Base-by-base conservation (phyloP, 1,140 invertebrate species). In the Drosophila sturtevanti region DNA sequence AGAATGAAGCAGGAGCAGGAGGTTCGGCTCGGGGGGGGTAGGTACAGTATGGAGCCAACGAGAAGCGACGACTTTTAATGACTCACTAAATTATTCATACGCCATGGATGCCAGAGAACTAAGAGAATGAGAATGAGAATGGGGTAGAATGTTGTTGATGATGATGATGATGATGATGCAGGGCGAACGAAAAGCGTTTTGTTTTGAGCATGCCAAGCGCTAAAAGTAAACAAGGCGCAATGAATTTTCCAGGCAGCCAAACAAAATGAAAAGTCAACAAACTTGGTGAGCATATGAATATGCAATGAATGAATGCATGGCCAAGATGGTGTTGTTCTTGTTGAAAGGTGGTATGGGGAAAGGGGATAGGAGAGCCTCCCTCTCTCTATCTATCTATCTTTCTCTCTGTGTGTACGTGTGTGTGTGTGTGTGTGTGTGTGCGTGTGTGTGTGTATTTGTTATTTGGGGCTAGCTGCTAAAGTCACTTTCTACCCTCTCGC, bases 181-280 rank as follows among this genome's bases (percentile, higher is more conserved):
- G 64, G 61, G 63, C 35, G 35, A 74, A 64, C 71, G 79, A 87
- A 87, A 77, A 81, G 79, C 84, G 79, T 89, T 89, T 84, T 84
- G 84, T 89, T 89, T 89, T 89, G 73, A 89, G 84, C 84, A 74
- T 64, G 82, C 81, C 79, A 82, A 81, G 78, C 82, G 84, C 79
- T 86, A 87, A 87, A 89, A 84, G 84, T 89, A 89, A 89, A 89
- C 84, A 89, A 89, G 73, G 74, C 74, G 77, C 74, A 67, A 77
- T 77, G 73, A 76, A 73, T 72, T 79, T 89, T 81, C 71, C 82
- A 79, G 70, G 66, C 82, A 84, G 82, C 79, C 84, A 84, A 86
- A 89, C 84, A 89, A 89, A 89, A 89, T 89, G 85, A 89, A 89
- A 89, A 89, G 84, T 89, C 84, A 89, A 89, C 84, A 89, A 89